Evolutionary conservation across 1,140 invertebrate species (phyloP).

Genomic region (Babylonia areolata): DNA sequence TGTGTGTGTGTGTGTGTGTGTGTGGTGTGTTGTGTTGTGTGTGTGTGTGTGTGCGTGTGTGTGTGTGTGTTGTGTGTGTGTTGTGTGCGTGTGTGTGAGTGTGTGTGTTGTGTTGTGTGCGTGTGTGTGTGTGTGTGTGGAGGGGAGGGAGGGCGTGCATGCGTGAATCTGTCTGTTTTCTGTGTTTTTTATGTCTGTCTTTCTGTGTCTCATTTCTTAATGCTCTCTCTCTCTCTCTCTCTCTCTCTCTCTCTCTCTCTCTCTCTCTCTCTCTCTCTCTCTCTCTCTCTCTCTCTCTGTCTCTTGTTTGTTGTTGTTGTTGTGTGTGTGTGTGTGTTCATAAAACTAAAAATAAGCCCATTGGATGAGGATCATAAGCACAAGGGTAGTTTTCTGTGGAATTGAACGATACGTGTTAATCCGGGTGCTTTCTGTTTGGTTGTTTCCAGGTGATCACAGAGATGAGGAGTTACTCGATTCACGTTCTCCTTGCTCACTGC

Average conservation of each 20-base stretch:
- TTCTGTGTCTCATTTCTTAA: background rate
- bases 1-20: no score
- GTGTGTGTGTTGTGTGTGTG: no score
- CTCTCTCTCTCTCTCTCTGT: background rate
- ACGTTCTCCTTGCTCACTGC: slow-evolving; percentile 54
- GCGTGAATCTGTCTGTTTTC: background rate
- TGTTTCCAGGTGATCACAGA: slow-evolving; percentile 57
- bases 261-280: background rate
- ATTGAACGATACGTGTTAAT: background rate
- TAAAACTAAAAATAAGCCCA: background rate
- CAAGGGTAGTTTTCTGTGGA: background rate
- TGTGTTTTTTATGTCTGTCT: background rate
- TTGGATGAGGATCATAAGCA: background rate
- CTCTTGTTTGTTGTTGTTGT: background rate
- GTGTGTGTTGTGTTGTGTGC: background rate
- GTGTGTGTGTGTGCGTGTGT: background rate
- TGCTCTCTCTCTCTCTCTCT: background rate
- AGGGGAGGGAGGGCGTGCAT: background rate
- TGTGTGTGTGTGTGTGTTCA: background rate
- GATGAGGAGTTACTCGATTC: slow-evolving; percentile 49
- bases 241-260: background rate
- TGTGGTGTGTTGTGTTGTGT: no score
- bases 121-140: background rate
- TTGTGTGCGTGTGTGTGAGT: background rate
- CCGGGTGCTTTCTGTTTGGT: background rate